A percentile compares a stretch with the other conserved stretches of the same genome.
Evolutionary conservation across 2,888 invertebrate genomes (phyloP).

Genomic region (Hypomecis atomaria): DNA sequence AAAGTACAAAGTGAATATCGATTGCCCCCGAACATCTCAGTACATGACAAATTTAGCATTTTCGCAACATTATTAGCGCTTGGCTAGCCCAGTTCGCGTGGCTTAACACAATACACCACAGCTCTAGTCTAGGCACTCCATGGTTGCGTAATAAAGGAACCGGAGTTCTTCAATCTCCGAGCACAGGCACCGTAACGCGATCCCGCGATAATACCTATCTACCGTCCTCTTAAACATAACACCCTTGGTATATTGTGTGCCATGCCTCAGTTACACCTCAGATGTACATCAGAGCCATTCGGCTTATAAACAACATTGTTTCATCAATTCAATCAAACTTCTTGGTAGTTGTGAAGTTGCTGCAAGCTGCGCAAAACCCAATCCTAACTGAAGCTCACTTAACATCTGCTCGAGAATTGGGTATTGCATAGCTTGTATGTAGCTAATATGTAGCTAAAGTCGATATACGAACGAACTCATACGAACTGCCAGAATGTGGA

Average conservation of each 20-base stretch:
- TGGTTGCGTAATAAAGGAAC: slow-evolving; percentile 36
- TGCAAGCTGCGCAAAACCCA: too few species aligned
- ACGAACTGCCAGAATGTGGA: too few species aligned
- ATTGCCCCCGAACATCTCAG: not conserved
- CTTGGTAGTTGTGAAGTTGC: too few species aligned
- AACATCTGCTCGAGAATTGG: too few species aligned
- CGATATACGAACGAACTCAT: too few species aligned
- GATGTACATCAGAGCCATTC: not conserved
- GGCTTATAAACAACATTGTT: too few species aligned
- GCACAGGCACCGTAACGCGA: slow-evolving; percentile 37
- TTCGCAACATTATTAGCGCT: slow-evolving; percentile 14
- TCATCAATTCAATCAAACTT: too few species aligned
- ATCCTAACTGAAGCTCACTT: too few species aligned
- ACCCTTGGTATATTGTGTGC: not conserved
- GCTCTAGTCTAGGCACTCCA: not conserved
- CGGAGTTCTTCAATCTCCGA: slow-evolving; percentile 33
- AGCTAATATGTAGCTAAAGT: too few species aligned
- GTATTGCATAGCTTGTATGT: too few species aligned
- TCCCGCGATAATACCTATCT: slow-evolving; percentile 32
- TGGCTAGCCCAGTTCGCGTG: slow-evolving; percentile 19
- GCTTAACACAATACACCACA: slow-evolving; percentile 22
- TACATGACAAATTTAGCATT: not conserved
- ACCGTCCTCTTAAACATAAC: not conserved
- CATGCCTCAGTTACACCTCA: not conserved
- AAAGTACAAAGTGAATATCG: too few species aligned